phyloP scores from a whole-genome alignment of 2,113 vertebrate genomes.

The Pedetes capensis region DNA sequence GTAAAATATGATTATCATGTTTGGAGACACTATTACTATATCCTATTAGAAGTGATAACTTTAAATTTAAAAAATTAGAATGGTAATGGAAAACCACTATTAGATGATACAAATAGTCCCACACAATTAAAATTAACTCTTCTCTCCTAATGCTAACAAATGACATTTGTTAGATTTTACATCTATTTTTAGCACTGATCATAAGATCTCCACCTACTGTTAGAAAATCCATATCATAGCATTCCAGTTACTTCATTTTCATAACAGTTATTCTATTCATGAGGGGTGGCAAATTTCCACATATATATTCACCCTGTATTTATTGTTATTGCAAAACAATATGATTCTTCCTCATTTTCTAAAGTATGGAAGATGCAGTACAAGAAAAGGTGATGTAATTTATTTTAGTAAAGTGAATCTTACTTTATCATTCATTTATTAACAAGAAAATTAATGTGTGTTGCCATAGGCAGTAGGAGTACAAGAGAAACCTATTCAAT shows the following conservation, averaged over 20 bases:
- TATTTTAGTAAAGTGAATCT: not conserved
- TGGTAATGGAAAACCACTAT: not conserved
- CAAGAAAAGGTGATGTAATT: not conserved
- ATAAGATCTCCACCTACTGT: constrained; percentile 7
- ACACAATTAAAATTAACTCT: not conserved
- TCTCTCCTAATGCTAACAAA: not conserved
- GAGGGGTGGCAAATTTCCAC: not conserved
- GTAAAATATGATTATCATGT: not conserved
- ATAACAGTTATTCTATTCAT: not conserved
- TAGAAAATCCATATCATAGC: constrained; percentile 27
- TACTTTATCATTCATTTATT: constrained; percentile 21
- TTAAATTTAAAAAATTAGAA: not conserved
- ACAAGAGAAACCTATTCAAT: not conserved
- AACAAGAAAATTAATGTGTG: not conserved
- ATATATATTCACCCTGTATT: not conserved
- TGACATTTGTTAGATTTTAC: constrained; percentile 70
- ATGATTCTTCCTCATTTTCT: not conserved
- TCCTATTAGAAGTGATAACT: not conserved
- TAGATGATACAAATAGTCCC: not conserved
- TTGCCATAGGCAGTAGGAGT: not conserved
- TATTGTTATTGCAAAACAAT: not conserved
- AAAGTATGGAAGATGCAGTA: not conserved
- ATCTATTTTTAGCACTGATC: constrained; percentile 53
- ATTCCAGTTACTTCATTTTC: constrained; percentile 38
- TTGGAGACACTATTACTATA: not conserved